Evolutionary conservation across 1,140 invertebrate genomes (phyloP), one percentile per base, ranked within the genome.

Genomic region (Saxidomus purpurata): DNA sequence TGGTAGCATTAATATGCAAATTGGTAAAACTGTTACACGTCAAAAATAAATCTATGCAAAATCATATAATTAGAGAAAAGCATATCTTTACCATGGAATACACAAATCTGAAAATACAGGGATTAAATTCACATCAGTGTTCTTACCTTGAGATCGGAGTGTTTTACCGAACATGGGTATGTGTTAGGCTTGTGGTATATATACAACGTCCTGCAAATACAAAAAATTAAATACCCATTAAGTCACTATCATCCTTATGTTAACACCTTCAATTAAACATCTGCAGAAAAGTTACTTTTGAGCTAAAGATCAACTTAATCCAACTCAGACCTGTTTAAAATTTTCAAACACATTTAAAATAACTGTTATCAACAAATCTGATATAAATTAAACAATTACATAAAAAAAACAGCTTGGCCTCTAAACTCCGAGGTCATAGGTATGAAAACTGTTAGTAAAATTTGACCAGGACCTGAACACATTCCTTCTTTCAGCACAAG

Each of bases 161-260:
- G 89, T 81, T 94, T 93, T 49, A 94, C 91, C 55, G 93, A 95
- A 67, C 91, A 93, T 36, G 89, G 91, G 81, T 95, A 95, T 25
- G 94, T 95, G 43, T 91, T 91, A 15, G 95, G 93, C 89, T 96
- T 96, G 91, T 96, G 95, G 84, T 93, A 96, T 49, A 95, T 93
- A 97, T 97, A 97, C 97, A 97, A 96, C 31, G 93, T 95, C 63
- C 94, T 95, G 92, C 28, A 91, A 91, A 43, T n/a, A n/a, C n/a
- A n/a, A n/a, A n/a, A n/a, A n/a, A n/a, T 63, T 77, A 74, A 52
- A 52, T 52, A 19, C 47, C 9, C 19, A 52, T 52, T 52, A 52
- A 52, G 47, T 19, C n/a, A n/a, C n/a, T n/a, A n/a, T 11, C 47
- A 52, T 52, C 9, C 47, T 52, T 52, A 52, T 52, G 9, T 11